Percentiles rank a stretch among this genome's conserved stretches.
Evolutionary conservation across 2,113 vertebrate genomes (phyloP).

Genomic region (Nycticebus coucang): DNA sequence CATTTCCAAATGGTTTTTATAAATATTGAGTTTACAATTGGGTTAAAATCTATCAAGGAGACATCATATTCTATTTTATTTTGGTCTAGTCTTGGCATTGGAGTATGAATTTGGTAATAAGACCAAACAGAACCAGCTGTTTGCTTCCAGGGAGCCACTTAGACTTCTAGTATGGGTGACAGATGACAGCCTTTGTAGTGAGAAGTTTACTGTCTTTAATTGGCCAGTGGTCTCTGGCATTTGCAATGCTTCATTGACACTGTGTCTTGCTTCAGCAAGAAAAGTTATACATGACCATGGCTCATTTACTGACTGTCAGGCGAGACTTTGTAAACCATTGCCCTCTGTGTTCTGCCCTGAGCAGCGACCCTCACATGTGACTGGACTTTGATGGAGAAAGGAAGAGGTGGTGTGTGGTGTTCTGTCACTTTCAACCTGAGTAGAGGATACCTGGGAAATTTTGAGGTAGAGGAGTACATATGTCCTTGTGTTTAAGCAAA

Average conservation of each 20-base stretch:
- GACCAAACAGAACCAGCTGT: constrained; percentile 61
- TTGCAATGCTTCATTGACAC: constrained; percentile 70
- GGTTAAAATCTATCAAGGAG: not conserved
- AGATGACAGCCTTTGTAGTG: constrained; percentile 72
- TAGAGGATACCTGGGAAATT: not conserved
- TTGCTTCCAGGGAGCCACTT: constrained; percentile 64
- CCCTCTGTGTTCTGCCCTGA: constrained; percentile 28
- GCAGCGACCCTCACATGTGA: not conserved
- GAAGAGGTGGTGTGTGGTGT: not conserved
- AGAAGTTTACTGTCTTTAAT: constrained; percentile 75
- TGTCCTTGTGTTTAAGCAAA: not conserved
- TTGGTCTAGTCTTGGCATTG: not conserved
- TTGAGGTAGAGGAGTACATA: not conserved
- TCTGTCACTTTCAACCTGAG: not conserved
- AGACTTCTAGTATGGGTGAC: constrained; percentile 68
- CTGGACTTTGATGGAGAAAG: not conserved
- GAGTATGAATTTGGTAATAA: constrained; percentile 52
- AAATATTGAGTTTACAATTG: constrained; percentile 30
- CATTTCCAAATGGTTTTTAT: not conserved
- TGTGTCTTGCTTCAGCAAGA: constrained; percentile 68
- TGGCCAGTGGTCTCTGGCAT: constrained; percentile 74
- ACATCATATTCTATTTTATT: not conserved
- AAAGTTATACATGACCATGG: not conserved
- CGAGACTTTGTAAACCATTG: not conserved
- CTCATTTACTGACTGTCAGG: not conserved